Evolutionary conservation across 2,888 invertebrate species (phyloP).

Genomic region (Megalurothrips usitatus): DNA sequence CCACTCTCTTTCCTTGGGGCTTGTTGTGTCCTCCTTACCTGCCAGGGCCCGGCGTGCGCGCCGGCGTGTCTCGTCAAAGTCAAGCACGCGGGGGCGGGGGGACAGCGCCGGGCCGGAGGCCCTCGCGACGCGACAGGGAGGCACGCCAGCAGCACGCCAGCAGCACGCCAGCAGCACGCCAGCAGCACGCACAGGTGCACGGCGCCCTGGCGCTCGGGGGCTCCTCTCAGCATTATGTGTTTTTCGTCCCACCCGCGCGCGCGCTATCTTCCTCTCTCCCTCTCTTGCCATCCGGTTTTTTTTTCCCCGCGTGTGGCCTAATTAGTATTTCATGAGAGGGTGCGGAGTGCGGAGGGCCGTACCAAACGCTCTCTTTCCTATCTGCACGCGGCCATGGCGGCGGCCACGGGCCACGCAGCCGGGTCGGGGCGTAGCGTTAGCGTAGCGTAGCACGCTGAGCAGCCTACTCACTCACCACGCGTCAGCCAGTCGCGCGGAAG

Average conservation of each 20-base stretch:
- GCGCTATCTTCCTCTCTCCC: no score
- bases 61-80: no score
- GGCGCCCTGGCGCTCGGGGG: background rate
- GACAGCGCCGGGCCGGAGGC: no score
- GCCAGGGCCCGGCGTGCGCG: no score
- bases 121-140: background rate
- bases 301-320: background rate
- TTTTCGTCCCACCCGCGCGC: background rate
- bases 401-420: no score
- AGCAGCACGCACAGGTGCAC: background rate
- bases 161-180: background rate
- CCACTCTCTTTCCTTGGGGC: no score
- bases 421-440: no score
- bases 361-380: background rate
- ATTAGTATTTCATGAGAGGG: constrained; percentile 12
- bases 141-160: background rate
- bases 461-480: background rate
- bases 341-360: background rate
- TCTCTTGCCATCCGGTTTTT: background rate
- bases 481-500: constrained; percentile 1
- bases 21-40: no score
- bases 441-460: background rate
- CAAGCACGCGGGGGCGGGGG: no score
- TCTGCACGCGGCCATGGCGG: background rate
- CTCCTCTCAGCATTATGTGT: background rate